A percentile compares a stretch with the other conserved stretches of the same genome.
These are phyloP conservation scores for Ennomos fuscantarius DNA, from an alignment of 2,888 invertebrate genomes.

Conservation along the genomic window DNA sequence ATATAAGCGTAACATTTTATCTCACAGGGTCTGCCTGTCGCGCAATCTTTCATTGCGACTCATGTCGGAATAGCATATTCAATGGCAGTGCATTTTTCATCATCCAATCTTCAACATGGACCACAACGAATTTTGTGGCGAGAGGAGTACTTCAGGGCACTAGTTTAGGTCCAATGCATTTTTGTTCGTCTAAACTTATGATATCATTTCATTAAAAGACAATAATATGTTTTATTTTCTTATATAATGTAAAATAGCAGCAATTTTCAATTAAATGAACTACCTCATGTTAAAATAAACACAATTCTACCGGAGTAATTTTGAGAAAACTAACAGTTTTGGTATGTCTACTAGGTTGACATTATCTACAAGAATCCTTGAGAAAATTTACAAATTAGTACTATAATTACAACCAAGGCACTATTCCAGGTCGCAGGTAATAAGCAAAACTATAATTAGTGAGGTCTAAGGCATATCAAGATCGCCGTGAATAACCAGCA, in stretches of 20 bases:
- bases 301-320: too few species aligned
- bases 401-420: slow-evolving; percentile 42
- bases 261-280: too few species aligned
- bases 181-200: not conserved
- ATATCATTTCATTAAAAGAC: too few species aligned
- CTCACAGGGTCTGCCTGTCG: slow-evolving; percentile 45
- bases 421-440: slow-evolving; percentile 54
- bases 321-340: not conserved
- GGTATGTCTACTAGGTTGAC: not conserved
- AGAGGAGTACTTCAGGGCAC: slow-evolving; percentile 40
- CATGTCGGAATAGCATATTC: slow-evolving; percentile 64
- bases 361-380: slow-evolving; percentile 21
- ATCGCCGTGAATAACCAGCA: slow-evolving; percentile 62
- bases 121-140: slow-evolving; percentile 45
- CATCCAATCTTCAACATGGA: slow-evolving; percentile 63
- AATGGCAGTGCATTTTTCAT: slow-evolving; percentile 71
- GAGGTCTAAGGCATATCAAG: slow-evolving; percentile 69
- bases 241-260: too few species aligned
- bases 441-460: slow-evolving; percentile 77
- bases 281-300: too few species aligned
- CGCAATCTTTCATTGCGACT: slow-evolving; percentile 60
- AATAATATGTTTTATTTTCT: too few species aligned
- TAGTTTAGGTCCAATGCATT: slow-evolving; percentile 27
- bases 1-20: slow-evolving; percentile 57
- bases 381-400: slow-evolving; percentile 39